phyloP scores from a whole-genome alignment of 35 echinoderm and acorn worm genomes.

The Ptychodera flava region DNA sequence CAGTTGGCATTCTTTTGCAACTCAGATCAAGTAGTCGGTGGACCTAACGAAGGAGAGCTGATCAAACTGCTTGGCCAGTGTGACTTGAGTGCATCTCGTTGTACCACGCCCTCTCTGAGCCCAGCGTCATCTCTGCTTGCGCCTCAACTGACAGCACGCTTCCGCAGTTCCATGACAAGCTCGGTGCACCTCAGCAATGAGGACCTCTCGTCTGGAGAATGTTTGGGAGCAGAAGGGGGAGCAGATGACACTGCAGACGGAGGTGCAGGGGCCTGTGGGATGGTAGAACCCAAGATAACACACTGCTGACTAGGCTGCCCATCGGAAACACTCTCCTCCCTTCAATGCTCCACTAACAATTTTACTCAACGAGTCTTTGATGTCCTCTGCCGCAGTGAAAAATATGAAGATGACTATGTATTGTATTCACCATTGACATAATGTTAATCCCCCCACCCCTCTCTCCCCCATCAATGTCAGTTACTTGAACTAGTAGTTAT shows the following conservation, averaged over 20 bases:
- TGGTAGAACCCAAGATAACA: slow-evolving; percentile 45
- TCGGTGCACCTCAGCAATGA: slow-evolving; percentile 55
- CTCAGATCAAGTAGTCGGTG: slow-evolving; percentile 35
- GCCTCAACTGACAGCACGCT: slow-evolving; percentile 37
- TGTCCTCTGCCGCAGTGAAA: neutral
- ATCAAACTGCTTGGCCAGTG: slow-evolving; percentile 80
- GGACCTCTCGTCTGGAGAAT: neutral
- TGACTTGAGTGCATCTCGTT: slow-evolving; percentile 80
- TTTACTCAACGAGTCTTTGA: neutral
- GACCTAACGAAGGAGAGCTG: slow-evolving; percentile 79
- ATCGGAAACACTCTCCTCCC: neutral
- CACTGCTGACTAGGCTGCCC: slow-evolving; percentile 45
- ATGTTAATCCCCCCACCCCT: no score
- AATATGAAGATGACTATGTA: neutral
- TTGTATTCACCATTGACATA: neutral
- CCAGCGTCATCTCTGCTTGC: slow-evolving; percentile 72
- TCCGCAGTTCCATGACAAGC: slow-evolving; percentile 62
- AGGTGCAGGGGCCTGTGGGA: slow-evolving; percentile 6
- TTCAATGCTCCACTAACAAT: neutral
- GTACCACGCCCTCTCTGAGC: slow-evolving; percentile 95
- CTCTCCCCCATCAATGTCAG: no score
- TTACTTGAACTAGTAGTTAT: no score
- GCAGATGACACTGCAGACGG: slow-evolving; percentile 31
- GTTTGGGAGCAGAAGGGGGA: slow-evolving; percentile 66
- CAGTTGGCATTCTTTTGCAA: no score